phyloP scores from a whole-genome alignment of 2,797 vertebrate genomes.

The Ciconia nigra region DNA sequence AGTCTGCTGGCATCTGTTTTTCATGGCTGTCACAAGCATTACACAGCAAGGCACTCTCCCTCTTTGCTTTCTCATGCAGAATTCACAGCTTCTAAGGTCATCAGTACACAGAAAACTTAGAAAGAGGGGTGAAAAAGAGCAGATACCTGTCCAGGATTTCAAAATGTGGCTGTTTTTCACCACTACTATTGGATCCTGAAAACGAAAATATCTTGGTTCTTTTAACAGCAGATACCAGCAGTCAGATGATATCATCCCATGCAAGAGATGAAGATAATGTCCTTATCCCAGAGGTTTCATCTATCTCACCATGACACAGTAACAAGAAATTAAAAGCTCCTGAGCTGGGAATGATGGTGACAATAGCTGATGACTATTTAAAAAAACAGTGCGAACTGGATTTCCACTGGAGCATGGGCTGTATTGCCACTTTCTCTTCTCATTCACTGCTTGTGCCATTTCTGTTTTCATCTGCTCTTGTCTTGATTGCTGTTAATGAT shows the following conservation, averaged over 20 bases:
- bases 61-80: not conserved
- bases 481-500: not conserved
- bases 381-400: not conserved
- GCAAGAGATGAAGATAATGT: not conserved
- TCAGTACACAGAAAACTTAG: not conserved
- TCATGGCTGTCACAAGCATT: not conserved
- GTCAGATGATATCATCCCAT: not conserved
- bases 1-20: not conserved
- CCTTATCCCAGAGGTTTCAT: not conserved
- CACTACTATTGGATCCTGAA: not conserved
- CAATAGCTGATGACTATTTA: not conserved
- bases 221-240: not conserved
- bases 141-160: not conserved
- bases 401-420: not conserved
- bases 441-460: not conserved
- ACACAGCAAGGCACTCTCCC: not conserved
- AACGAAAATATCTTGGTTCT: not conserved
- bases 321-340: not conserved
- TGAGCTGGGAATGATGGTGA: not conserved
- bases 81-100: not conserved
- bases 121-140: not conserved
- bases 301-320: not conserved
- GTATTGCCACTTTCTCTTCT: not conserved
- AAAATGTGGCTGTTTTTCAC: not conserved
- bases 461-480: not conserved